Evolutionary conservation across 2,888 invertebrate genomes (phyloP).

Genomic region (Erynnis tages): DNA sequence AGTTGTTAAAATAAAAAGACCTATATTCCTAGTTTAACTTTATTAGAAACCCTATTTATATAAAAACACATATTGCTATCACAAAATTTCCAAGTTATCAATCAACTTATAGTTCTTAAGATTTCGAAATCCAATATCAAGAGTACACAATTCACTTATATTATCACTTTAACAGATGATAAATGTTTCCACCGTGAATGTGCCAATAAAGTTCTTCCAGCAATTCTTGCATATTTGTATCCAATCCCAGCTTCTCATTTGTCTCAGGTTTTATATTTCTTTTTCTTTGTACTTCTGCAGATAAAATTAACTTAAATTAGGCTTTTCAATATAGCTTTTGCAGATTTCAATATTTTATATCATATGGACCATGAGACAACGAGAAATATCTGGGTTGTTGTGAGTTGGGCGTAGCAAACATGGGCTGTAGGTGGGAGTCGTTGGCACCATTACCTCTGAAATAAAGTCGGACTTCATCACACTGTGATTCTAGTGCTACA

Average conservation of each 20-base stretch:
- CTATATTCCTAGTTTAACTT: conserved; percentile 60
- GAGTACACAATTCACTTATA: conserved; percentile 52
- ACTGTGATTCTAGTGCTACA: conserved; percentile 56
- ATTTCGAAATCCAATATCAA: conserved; percentile 39
- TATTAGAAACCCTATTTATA: conserved; percentile 50
- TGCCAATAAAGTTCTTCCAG: conserved; percentile 82
- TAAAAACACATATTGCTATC: conserved; percentile 31
- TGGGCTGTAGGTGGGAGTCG: conserved; percentile 71
- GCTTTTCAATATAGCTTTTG: conserved; percentile 42
- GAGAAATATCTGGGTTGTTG: conserved; percentile 83
- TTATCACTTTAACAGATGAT: conserved; percentile 76
- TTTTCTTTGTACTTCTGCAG: conserved; percentile 79
- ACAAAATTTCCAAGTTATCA: conserved; percentile 31
- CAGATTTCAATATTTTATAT: conserved; percentile 64
- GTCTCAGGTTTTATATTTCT: conserved; percentile 74
- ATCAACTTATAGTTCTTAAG: conserved; percentile 29
- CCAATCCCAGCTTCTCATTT: conserved; percentile 68
- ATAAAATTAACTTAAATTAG: conserved; percentile 75
- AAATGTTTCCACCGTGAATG: conserved; percentile 84
- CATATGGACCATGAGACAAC: conserved; percentile 84
- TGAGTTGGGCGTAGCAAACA: conserved; percentile 78
- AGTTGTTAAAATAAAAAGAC: conserved; percentile 62
- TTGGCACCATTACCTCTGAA: conserved; percentile 79
- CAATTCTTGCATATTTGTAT: conserved; percentile 71
- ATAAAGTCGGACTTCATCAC: conserved; percentile 77